A percentile compares a stretch with the other conserved stretches of the same genome.
phyloP scores from a whole-genome alignment of 1,140 invertebrate genomes.

The Conus ventricosus region DNA sequence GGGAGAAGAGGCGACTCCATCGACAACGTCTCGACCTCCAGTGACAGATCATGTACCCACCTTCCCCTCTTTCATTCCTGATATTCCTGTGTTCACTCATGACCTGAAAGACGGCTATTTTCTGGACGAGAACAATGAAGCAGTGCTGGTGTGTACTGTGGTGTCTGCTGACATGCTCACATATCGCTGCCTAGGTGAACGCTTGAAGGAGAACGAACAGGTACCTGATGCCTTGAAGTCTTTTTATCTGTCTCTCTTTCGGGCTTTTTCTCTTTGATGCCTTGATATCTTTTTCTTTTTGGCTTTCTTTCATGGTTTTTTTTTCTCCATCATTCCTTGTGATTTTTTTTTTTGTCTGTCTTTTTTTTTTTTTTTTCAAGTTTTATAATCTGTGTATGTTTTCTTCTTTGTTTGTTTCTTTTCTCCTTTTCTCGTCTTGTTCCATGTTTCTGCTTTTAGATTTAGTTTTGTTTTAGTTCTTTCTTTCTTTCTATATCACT shows the following conservation, averaged over 20 bases:
- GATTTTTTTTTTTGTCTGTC: neutral
- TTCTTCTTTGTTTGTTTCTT: too few relatives aligned
- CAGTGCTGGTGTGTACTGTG: neutral
- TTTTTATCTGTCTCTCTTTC: too few relatives aligned
- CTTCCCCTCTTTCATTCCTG: neutral
- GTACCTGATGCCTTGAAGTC: neutral
- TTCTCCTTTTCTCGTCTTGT: too few relatives aligned
- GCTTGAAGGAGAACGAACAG: neutral
- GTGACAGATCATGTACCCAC: neutral
- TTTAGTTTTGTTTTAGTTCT: too few relatives aligned
- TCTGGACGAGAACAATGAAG: neutral
- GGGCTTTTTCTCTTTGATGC: too few relatives aligned
- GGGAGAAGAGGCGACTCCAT: neutral
- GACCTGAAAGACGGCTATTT: neutral
- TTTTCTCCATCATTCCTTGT: too few relatives aligned
- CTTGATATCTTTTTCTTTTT: too few relatives aligned
- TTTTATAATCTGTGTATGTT: too few relatives aligned
- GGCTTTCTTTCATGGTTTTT: too few relatives aligned
- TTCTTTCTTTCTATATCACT: too few relatives aligned
- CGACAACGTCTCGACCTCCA: neutral
- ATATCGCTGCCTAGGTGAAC: neutral
- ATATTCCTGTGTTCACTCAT: neutral
- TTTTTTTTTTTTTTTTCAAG: too few relatives aligned
- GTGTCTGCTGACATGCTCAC: slow-evolving; percentile 7
- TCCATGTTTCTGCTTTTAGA: too few relatives aligned